Conservation (phyloP, 2,797 vertebrate species). For the Pseudocheirus occidentalis region DNA sequence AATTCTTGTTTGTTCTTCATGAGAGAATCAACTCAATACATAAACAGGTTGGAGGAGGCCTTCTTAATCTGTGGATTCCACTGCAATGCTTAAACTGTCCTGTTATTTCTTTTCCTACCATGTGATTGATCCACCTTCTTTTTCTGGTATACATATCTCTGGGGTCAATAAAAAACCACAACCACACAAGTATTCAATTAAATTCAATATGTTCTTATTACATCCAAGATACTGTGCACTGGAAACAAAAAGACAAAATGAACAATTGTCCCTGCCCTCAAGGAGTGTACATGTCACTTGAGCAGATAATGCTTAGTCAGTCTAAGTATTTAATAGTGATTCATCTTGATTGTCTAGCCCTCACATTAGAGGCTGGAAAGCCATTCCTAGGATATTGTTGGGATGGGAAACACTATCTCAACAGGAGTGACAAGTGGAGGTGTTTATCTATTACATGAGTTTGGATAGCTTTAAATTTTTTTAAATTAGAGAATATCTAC, state of each 20-base stretch:
- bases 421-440: neutral
- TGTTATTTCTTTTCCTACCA: neutral
- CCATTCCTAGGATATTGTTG: neutral
- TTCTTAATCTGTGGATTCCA: neutral
- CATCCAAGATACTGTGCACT: neutral
- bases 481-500: neutral
- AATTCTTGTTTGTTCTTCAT: neutral
- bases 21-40: neutral
- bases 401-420: neutral
- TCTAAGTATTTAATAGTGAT: neutral
- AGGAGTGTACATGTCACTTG: neutral
- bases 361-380: neutral
- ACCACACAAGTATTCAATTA: neutral
- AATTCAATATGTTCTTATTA: neutral
- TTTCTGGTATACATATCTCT: neutral
- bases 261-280: neutral
- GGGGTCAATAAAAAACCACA: neutral
- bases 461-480: neutral
- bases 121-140: neutral
- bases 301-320: neutral
- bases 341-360: neutral
- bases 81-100: neutral
- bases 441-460: neutral
- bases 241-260: neutral
- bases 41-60: neutral